Evolutionary conservation across 2,113 vertebrate genomes (phyloP), one percentile per base, ranked within the genome.

Genomic region (Centropus bengalensis): DNA sequence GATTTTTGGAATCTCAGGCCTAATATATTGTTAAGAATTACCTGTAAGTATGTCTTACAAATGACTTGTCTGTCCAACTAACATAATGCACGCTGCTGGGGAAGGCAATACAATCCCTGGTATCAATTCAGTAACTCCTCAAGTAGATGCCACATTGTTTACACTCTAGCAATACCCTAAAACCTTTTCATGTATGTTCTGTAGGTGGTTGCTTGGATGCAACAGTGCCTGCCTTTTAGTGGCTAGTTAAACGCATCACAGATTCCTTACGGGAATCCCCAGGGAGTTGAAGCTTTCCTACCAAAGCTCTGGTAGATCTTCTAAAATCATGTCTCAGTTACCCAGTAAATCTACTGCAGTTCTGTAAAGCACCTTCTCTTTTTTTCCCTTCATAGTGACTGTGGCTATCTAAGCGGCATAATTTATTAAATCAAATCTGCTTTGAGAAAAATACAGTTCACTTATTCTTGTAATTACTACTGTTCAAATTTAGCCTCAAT

Each of bases 361-460:
- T 70, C 78, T 73, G 69, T 80, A 92, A 89, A 88, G 40, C 55
- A 70, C 23, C 52, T 89, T 96, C 62, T 94, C 24, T 63, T 71
- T 91, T 86, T 60, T 69, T 49, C 21, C 4, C 40, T 71, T 81
- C 6, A 2, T 84, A 23, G 52, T 62, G 66, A 80, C 47, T 82
- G 52, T 52, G 40, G 52, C 28, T 23, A n/a, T 68, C 40, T 56
- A 82, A 94, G 76, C 2, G 1, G 68, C 27, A n/a, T 54, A 86
- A 76, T 89, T 83, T 79, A 75, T 92, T 96, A 93, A 91, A 95
- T 95, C 49, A 93, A 54, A 82, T 60, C 66, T 85, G 49, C 76
- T 91, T 74, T 76, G 66, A 91, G 71, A 94, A 91, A 89, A 91
- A 85, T 68, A 47, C 71, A 60, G 56, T 74, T 88, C 79, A 40